Conservation (phyloP, 2,113 vertebrate genomes). For the Xenus cinereus region DNA sequence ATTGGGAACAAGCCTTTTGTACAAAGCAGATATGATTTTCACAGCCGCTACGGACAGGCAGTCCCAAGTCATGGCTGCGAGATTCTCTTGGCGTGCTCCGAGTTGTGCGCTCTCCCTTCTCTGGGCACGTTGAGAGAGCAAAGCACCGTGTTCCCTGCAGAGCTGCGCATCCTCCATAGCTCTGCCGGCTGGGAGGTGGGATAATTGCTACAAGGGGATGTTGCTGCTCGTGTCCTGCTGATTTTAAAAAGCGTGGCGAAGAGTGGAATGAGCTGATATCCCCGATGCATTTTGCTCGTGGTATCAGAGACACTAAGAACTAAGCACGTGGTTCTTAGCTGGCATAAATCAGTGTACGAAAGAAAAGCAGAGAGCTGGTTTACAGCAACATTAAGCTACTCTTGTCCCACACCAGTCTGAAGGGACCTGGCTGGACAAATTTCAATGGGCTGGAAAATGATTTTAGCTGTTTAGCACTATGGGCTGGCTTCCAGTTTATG, state of each 20-base stretch:
- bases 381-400: not conserved
- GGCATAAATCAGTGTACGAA: not conserved
- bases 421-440: not conserved
- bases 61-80: not conserved
- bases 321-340: not conserved
- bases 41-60: not conserved
- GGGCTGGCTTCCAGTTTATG: not conserved
- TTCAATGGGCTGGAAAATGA: not conserved
- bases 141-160: not conserved
- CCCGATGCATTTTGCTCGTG: not conserved
- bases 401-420: not conserved
- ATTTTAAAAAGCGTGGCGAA: not conserved
- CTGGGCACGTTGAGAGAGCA: fast-evolving
- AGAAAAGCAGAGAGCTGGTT: not conserved
- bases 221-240: not conserved
- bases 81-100: not conserved
- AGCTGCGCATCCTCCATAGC: not conserved
- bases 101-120: not conserved
- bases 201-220: not conserved
- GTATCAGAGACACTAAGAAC: not conserved
- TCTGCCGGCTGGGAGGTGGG: not conserved
- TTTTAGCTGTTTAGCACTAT: not conserved
- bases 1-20: slow-evolving; percentile 18
- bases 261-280: not conserved
- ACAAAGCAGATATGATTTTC: slow-evolving; percentile 17